These are phyloP conservation scores for Forbesichthys agassizii DNA, from an alignment of 2,113 vertebrate genomes.

Conservation along the genomic window DNA sequence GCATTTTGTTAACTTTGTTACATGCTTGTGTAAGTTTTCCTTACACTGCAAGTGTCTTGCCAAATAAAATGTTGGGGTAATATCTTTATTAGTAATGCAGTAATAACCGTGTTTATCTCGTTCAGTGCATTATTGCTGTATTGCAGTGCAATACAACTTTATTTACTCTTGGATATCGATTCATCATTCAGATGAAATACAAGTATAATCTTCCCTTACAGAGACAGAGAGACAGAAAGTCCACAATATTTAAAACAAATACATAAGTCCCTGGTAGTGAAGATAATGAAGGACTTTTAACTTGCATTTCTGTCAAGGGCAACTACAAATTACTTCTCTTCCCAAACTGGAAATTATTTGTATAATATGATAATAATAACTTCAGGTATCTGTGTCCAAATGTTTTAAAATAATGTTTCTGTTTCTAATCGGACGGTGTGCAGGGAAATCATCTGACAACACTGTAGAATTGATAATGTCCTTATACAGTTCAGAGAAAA, in stretches of 20 bases:
- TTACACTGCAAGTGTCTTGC: background rate
- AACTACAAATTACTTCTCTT: too few species aligned
- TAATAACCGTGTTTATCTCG: conserved; percentile 27
- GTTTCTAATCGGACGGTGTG: too few species aligned
- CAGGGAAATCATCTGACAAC: too few species aligned
- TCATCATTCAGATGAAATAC: background rate
- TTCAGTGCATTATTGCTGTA: background rate
- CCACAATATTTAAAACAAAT: conserved; percentile 4
- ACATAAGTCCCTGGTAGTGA: conserved; percentile 26
- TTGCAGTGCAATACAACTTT: conserved; percentile 13
- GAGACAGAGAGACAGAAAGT: background rate
- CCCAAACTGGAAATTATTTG: too few species aligned
- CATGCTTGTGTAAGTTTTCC: too few species aligned
- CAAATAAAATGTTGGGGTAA: background rate
- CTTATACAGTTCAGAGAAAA: too few species aligned
- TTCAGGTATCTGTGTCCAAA: too few species aligned
- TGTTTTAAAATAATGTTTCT: too few species aligned
- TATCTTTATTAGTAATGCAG: conserved; percentile 21
- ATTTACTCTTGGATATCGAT: conserved; percentile 32
- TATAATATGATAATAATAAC: too few species aligned
- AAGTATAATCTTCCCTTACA: too few species aligned
- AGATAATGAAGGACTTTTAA: conserved; percentile 15
- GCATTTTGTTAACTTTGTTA: background rate
- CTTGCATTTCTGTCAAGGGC: background rate
- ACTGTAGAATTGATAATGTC: too few species aligned